Evolutionary conservation across 2,113 vertebrate species (phyloP), one percentile per base, ranked within the genome.

Genomic region (Phylloscopus whistleri): DNA sequence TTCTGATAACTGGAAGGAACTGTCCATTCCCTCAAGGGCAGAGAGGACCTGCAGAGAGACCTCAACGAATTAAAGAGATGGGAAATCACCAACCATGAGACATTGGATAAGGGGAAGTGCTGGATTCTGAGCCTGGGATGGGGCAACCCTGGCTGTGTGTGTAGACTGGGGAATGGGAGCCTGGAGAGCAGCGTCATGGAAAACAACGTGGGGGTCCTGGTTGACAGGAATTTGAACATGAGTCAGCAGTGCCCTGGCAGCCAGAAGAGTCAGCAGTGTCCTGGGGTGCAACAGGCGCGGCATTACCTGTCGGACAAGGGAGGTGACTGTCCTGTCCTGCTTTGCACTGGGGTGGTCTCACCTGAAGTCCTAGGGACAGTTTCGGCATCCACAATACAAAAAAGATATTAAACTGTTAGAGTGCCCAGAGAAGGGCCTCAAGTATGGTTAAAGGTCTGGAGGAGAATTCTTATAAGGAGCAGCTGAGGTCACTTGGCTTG

Each of bases 121-220:
- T 31, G 7, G 30, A 79, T 56, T 63, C 16, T 64, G 58, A 2
- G 0, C 43, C 58, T 56, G 41, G 41, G 21, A 56, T 35, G 20
- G 9, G 3, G 14, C 2, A 2, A 16, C 26, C 17, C 14, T 51
- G 11, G 22, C 6, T 51, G 5, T 56, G 2, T 33, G 6, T 35
- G 11, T 22, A 51, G 35, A 23, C 31, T 27, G 27, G 15, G 18
- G 10, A 66, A 33, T 5, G 9, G 58, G 51, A 64, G 22, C 17
- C 5, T 80, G 49, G 51, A 56, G 30, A 64, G 4, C 4, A 64
- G 17, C 0, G 0, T 20, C 0, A 0, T 31, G 21, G 51, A 56
- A 80, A 80, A 18, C 9, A 26, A 41, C 1, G 0, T 56, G 7
- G 14, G 4, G 2, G 11, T 43, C 2, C 8, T 73, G 14, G 30